Conservation (phyloP, 1,140 invertebrate species). For the Drosophila oshimai region DNA sequence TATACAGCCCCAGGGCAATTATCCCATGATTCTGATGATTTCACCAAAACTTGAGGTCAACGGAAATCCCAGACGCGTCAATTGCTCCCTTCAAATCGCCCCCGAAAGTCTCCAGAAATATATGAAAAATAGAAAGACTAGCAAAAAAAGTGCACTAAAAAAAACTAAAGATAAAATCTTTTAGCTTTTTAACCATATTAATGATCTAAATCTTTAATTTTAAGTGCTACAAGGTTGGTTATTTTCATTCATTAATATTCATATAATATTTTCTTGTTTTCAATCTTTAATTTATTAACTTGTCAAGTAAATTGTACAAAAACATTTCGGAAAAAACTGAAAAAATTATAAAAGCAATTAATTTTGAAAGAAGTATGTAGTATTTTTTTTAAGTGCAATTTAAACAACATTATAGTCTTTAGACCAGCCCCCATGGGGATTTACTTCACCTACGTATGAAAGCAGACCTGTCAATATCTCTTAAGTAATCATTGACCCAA, state of each 20-base stretch:
- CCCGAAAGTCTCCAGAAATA: not conserved
- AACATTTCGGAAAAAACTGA: too few relatives aligned
- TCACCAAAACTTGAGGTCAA: slow-evolving; percentile 32
- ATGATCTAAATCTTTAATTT: too few relatives aligned
- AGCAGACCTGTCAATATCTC: slow-evolving; percentile 12
- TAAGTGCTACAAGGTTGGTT: too few relatives aligned
- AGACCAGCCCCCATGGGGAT: slow-evolving; percentile 25
- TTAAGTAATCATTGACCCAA: slow-evolving; percentile 50
- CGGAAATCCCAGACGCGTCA: slow-evolving; percentile 37
- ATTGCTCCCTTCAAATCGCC: not conserved
- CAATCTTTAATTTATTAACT: too few relatives aligned
- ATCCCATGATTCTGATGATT: slow-evolving; percentile 38
- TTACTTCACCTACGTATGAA: not conserved
- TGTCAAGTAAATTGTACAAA: not conserved
- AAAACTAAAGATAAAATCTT: not conserved
- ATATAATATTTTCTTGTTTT: too few relatives aligned
- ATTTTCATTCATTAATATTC: too few relatives aligned
- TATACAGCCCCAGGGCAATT: slow-evolving; percentile 49
- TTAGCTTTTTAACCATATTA: not conserved
- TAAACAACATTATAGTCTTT: too few relatives aligned
- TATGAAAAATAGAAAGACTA: too few relatives aligned
- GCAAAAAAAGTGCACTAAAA: not conserved
- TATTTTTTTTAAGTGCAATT: not conserved
- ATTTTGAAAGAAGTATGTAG: not conserved
- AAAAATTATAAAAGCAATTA: too few relatives aligned